Evolutionary conservation across 2,113 vertebrate species (phyloP), one percentile per base, ranked within the genome.

Genomic region (Beaufortia kweichowensis): DNA sequence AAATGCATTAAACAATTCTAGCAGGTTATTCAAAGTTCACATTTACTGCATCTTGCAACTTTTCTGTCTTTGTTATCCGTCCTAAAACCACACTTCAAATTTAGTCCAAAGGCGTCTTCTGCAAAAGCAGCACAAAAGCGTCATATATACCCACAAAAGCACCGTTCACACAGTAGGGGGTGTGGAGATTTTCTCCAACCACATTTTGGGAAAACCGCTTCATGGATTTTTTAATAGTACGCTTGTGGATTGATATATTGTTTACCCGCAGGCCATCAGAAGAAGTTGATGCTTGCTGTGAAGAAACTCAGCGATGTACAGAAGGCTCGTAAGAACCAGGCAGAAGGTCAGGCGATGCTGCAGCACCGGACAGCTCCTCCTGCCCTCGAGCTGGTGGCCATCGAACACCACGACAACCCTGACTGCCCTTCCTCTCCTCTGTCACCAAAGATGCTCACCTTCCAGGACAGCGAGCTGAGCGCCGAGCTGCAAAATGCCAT

Each of bases 231-330:
- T 17, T 17, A 5, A 35, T 19, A 23, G 6, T 23, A 31, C n/a
- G 48, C 53, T 17, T 48, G 21, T 67, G 81, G 76, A 17, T 75
- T 76, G 0, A 28, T 66, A 0, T 84, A 87, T 29, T 89, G 89
- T 0, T 92, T 94, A 0, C 60, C 85, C 23, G 86, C 84, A 99
- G 97, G 97, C 3, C 97, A 99, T 81, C 97, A 98, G 87, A 99
- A 98, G 91, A 99, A 99, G 92, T 90, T 99, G 74, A 98, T 98
- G 95, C 77, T 98, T 85, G 96, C 95, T 0, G 96, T 99, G 70
- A 97, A 92, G 89, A 94, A 94, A 85, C 90, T 99, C 75, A 91
- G 91, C 4, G 97, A 99, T 77, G 89, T 99, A 28, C 94, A 94
- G 64, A 91, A 94, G 80, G 93, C 92, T 8, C 79, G 90, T 14